Evolutionary conservation across 2,888 invertebrate species (phyloP), one percentile per base, ranked within the genome.

Genomic region (Lottia scabra): DNA sequence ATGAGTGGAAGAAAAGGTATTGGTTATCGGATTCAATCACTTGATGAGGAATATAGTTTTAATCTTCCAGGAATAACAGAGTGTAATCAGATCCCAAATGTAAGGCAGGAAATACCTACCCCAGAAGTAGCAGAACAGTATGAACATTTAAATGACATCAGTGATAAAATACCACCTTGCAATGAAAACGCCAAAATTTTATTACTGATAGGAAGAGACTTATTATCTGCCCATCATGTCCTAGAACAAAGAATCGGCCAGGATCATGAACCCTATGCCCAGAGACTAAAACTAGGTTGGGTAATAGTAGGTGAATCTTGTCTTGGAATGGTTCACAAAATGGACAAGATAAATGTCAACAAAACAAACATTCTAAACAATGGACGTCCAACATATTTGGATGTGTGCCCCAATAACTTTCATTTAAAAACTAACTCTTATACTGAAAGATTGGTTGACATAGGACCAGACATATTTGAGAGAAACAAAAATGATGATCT

Each of bases 251-350:
- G 62, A 15, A 30, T 68, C 3, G 68, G 68, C 6, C 46, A 64
- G 43, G 46, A 48, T 0, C 16, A 46, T 30, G 63, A 67, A 27
- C 68, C 68, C 2, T 72, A 65, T 43, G 68, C 63, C 13, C 72
- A 72, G 44, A 43, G 30, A 30, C 68, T 72, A 12, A 10, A 23
- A 16, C 27, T 72, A 56, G 72, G 62, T 46, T 72, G 72, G 67
- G 63, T 67, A n/a, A 48, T 67, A 8, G 46, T 72, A 15, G 72
- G 72, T 1, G 66, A 68, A 67, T 30, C 63, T 3, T 72, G 72
- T 27, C 23, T 72, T 30, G 65, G 68, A 8, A 16, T 66, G 15
- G 65, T 56, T 19, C 72, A 72, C 62, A 45, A 30, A 12, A 64
- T 56, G 16, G 68, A 72, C 63, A n/a, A n/a, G 10, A 19, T 72